Percentiles rank a stretch among this genome's conserved stretches.
phyloP scores from a whole-genome alignment of 2,113 vertebrate genomes.

The Laticauda laticaudata region DNA sequence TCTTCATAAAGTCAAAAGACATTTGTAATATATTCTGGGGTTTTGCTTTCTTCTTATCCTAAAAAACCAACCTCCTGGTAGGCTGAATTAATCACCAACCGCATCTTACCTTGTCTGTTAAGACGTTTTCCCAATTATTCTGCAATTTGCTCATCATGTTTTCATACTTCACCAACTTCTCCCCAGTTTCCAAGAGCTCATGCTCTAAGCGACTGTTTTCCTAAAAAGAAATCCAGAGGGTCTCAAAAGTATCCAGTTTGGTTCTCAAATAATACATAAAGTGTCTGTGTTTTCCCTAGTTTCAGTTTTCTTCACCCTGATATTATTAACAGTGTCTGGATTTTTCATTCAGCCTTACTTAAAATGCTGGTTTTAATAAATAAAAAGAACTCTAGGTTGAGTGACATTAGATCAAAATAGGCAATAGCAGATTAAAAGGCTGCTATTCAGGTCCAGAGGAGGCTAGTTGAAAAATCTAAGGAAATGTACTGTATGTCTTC shows the following conservation, averaged over 20 bases:
- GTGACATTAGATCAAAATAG: background rate
- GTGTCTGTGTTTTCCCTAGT: background rate
- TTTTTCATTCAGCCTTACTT: background rate
- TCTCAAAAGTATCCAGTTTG: background rate
- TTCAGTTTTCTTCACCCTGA: background rate
- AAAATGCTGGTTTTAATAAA: background rate
- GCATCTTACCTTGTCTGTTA: slow-evolving; percentile 84
- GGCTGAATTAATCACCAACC: background rate
- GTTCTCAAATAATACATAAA: background rate
- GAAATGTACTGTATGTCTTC: background rate
- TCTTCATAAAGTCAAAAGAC: background rate
- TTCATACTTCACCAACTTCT: slow-evolving; percentile 81
- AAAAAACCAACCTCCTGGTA: background rate
- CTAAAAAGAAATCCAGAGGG: slow-evolving; percentile 64
- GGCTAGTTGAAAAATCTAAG: background rate
- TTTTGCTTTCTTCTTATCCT: background rate
- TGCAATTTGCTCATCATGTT: slow-evolving; percentile 82
- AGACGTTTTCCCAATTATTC: slow-evolving; percentile 81
- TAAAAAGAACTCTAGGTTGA: background rate
- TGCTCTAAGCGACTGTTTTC: slow-evolving; percentile 87
- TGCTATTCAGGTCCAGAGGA: background rate
- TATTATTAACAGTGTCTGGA: background rate
- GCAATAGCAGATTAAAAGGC: background rate
- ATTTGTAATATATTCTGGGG: background rate
- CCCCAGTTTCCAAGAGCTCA: slow-evolving; percentile 83